Evolutionary conservation across 2,888 invertebrate species (phyloP), one percentile per base, ranked within the genome.

Genomic region (Lasioglossum morio): DNA sequence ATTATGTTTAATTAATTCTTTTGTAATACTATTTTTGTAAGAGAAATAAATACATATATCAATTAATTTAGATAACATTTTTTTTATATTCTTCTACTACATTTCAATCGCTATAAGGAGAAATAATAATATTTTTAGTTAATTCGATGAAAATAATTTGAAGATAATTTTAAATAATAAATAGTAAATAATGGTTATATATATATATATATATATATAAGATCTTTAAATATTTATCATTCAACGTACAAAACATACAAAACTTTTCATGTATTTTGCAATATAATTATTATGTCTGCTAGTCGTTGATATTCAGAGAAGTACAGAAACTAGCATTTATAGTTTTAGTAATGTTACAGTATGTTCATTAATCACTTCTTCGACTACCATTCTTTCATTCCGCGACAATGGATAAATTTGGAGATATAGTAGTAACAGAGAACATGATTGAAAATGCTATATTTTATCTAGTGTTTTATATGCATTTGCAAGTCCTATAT

Each of bases 51-150:
- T 37, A 40, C 66, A 37, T 30, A 46, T 34, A 60, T 2, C 16
- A 69, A 43, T 80, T 30, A 23, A 60, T 77, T 78, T 74, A 88
- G 78, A 70, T 70, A n/a, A 70, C 12, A 27, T n/a, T 70, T 0
- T 0, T 43, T 37, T 8, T 69, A 69, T 37, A 69, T 69, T 69
- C 37, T 69, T 37, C 23, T 34, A 66, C 23, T 66, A 66, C 34
- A 34, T 66, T 19, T 66, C 16, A 34, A 30, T 66, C 16, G 8
- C 8, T 2, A 34, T 34, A 66, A 66, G 19, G 19, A 63, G 34
- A 23, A 66, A 23, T 30, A 30, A 27, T 63, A 30, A 8, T 66
- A 7, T 60, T 60, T 40, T 60, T 60, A 27, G n/a, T 60, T 60
- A 60, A 60, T n/a, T 27, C 7, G 2, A 60, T 60, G 1, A 53